These are phyloP conservation scores for Drosophila lacteicornis DNA, from an alignment of 1,140 invertebrate genomes.

Conservation along the genomic window DNA sequence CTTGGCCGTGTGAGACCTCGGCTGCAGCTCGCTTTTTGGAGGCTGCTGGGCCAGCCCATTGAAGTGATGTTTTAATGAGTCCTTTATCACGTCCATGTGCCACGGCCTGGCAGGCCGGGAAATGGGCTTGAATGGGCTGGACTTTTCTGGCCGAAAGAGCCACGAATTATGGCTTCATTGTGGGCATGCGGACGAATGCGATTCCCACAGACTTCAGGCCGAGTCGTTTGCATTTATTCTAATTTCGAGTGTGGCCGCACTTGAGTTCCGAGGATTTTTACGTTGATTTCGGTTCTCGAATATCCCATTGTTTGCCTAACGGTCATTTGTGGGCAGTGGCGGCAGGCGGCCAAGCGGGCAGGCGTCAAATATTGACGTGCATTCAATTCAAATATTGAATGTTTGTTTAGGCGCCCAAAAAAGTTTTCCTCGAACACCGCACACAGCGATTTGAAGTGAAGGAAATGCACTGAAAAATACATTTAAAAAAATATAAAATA, in stretches of 20 bases:
- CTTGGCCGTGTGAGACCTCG: conserved; percentile 22
- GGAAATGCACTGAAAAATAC: not conserved
- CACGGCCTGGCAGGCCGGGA: conserved; percentile 32
- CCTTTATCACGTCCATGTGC: conserved; percentile 78
- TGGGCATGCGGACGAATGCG: conserved; percentile 23
- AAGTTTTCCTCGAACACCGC: conserved; percentile 9
- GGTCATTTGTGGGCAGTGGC: conserved; percentile 27
- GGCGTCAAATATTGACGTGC: conserved; percentile 72
- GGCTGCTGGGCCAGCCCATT: conserved; percentile 78
- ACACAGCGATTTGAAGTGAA: not conserved
- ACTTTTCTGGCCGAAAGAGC: conserved; percentile 5
- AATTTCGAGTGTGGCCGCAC: conserved; percentile 68
- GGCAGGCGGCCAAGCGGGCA: conserved; percentile 10
- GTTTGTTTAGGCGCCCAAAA: conserved; percentile 69
- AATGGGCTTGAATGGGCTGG: conserved; percentile 43
- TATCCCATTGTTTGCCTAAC: conserved; percentile 59
- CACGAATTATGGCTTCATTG: conserved; percentile 80
- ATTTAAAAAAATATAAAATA: no score
- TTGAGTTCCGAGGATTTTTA: conserved; percentile 43
- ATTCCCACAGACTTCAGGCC: conserved; percentile 55
- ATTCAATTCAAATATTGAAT: conserved; percentile 63
- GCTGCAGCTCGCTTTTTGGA: conserved; percentile 48
- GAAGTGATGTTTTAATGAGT: conserved; percentile 83
- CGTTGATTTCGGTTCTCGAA: conserved; percentile 29
- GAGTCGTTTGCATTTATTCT: conserved; percentile 65